Evolutionary conservation across 2,888 invertebrate species (phyloP), one percentile per base, ranked within the genome.

Genomic region (Amitus sp.): DNA sequence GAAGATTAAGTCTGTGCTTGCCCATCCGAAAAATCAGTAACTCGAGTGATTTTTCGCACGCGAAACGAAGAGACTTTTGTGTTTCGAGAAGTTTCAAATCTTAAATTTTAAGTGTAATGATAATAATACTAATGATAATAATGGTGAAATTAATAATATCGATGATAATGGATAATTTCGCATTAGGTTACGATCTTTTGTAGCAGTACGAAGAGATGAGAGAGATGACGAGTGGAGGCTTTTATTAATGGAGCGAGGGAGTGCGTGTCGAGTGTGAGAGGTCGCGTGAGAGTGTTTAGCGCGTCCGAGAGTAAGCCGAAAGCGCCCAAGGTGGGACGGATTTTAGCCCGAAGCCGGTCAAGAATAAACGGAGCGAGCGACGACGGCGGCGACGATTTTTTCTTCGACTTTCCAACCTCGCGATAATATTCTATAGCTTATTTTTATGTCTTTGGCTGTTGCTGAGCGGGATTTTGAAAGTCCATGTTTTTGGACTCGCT

Each of bases 361-460:
- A 40, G 23, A 23, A 23, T 23, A 23, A 23, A 23, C n/a, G n/a
- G n/a, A n/a, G 64, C 62, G 65, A 68, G 63, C 72, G 66, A 70
- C 65, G 62, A 66, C n/a, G n/a, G n/a, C 23, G 67, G 70, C 70
- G 69, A 68, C 69, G 65, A 62, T 46, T 46, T 28, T 60, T 61
- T 66, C 68, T 58, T 47, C 66, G 63, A 61, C 67, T 66, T 61
- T 57, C 67, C 68, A 66, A 23, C 49, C 56, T 53, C 56, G 61
- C 68, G 71, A 67, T 66, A 69, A 70, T 70, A 69, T 71, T 74
- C 75, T 56, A 74, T 74, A 77, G 73, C 77, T 77, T 39, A 39
- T 76, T 76, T 73, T 23, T 23, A 75, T 74, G 73, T 74, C 74
- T 71, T 76, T 72, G 74, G 74, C 73, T 9, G 75, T 73, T 76